These are phyloP conservation scores for Camponotus vicinus DNA, from an alignment of 1,140 invertebrate species.

Conservation along the genomic window DNA sequence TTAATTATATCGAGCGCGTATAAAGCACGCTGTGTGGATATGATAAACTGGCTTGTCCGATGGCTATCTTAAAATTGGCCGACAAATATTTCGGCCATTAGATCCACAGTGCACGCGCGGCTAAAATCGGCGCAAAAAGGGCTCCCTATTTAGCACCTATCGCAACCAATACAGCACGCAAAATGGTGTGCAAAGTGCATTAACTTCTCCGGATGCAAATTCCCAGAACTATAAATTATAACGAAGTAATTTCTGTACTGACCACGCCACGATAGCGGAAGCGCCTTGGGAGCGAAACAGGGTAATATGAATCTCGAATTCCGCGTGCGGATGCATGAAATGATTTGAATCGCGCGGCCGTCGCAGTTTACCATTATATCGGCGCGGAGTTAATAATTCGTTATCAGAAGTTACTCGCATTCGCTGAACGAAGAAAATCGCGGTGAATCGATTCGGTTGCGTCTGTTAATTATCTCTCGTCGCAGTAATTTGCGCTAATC, in stretches of 20 bases:
- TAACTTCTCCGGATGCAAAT: constrained; percentile 52
- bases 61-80: constrained; percentile 23
- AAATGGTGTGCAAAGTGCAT: constrained; percentile 47
- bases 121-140: constrained; percentile 46
- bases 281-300: constrained; percentile 60
- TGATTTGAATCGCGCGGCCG: constrained; percentile 62
- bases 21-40: neutral
- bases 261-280: constrained; percentile 59
- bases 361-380: constrained; percentile 46
- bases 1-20: neutral
- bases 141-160: constrained; percentile 55
- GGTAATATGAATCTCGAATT: constrained; percentile 57
- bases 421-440: neutral
- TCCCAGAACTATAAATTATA: constrained; percentile 66
- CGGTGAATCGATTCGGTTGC: neutral
- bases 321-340: constrained; percentile 60
- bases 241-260: constrained; percentile 67
- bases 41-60: neutral
- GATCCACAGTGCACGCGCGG: constrained; percentile 19
- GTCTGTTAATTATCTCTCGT: neutral
- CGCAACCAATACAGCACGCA: constrained; percentile 28
- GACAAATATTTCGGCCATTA: constrained; percentile 20
- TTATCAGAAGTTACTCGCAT: constrained; percentile 26
- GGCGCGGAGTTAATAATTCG: constrained; percentile 53
- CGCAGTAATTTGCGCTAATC: neutral